Conservation (phyloP, 2,113 vertebrate genomes). For the Hymenochirus boettgeri region DNA sequence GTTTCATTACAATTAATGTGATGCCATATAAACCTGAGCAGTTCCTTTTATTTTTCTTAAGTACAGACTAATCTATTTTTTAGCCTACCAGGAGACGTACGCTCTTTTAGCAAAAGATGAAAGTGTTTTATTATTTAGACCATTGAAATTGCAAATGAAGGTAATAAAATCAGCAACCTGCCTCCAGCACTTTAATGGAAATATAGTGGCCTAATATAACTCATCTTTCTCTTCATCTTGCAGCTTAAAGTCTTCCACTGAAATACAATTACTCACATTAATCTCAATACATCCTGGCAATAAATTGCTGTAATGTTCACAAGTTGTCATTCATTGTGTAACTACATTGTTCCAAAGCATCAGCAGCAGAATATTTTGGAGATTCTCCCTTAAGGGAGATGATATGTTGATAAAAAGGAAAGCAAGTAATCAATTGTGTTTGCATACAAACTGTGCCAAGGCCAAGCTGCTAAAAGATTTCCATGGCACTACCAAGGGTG, state of each 20-base stretch:
- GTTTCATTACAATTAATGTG: slow-evolving; percentile 38
- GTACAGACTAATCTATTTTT: slow-evolving; percentile 26
- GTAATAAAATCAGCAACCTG: slow-evolving; percentile 40
- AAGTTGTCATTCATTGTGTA: slow-evolving; percentile 38
- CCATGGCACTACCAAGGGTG: too few relatives aligned
- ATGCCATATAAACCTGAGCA: slow-evolving; percentile 35
- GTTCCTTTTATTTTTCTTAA: slow-evolving; percentile 35
- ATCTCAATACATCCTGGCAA: slow-evolving; percentile 36
- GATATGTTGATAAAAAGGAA: too few relatives aligned
- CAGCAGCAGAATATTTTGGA: too few relatives aligned
- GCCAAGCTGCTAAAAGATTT: too few relatives aligned
- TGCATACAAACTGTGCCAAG: too few relatives aligned
- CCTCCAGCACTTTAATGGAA: slow-evolving; percentile 37
- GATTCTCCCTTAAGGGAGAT: too few relatives aligned
- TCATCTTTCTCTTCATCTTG: slow-evolving; percentile 39
- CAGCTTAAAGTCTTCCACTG: slow-evolving; percentile 37
- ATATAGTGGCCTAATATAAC: slow-evolving; percentile 40
- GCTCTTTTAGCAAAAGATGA: slow-evolving; percentile 24
- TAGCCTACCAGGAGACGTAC: slow-evolving; percentile 15
- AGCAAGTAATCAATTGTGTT: too few relatives aligned
- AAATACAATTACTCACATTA: slow-evolving; percentile 40
- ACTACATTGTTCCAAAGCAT: slow-evolving; percentile 23
- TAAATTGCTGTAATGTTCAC: slow-evolving; percentile 35
- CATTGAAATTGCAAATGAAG: slow-evolving; percentile 43
- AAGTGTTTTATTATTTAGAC: slow-evolving; percentile 38